phyloP scores from a whole-genome alignment of 1,140 invertebrate genomes.

The Chionoecetes opilio region DNA sequence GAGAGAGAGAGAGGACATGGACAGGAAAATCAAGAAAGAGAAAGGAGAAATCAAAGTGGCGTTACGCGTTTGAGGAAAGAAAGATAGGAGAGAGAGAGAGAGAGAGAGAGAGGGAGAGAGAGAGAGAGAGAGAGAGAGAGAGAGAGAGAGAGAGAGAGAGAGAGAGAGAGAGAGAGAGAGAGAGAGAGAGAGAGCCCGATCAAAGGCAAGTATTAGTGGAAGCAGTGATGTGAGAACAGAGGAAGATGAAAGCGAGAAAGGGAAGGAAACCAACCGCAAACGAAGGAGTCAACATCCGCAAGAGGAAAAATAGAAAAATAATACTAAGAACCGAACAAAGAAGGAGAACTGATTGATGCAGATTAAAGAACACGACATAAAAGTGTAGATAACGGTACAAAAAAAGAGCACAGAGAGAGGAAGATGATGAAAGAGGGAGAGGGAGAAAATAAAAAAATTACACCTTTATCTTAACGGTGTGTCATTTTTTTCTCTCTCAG shows the following conservation, averaged over 20 bases:
- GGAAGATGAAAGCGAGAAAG: not conserved
- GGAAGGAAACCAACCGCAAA: not conserved
- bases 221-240: not conserved
- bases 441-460: too few relatives aligned
- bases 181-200: not conserved
- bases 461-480: too few relatives aligned
- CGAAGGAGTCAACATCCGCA: not conserved
- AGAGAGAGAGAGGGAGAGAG: not conserved
- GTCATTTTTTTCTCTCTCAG: too few relatives aligned
- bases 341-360: not conserved
- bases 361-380: not conserved
- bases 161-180: not conserved
- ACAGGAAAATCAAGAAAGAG: not conserved
- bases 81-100: not conserved
- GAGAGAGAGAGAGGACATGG: not conserved
- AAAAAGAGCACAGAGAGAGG: not conserved
- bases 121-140: not conserved
- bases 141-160: constrained; percentile 4
- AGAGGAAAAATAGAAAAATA: not conserved
- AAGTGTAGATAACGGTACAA: not conserved
- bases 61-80: too few relatives aligned
- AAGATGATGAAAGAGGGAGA: not conserved
- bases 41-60: not conserved
- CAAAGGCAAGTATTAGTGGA: not conserved
- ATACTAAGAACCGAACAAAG: not conserved